Base-by-base conservation (phyloP, 2,888 invertebrate genomes). In the Drosophila monieri region DNA sequence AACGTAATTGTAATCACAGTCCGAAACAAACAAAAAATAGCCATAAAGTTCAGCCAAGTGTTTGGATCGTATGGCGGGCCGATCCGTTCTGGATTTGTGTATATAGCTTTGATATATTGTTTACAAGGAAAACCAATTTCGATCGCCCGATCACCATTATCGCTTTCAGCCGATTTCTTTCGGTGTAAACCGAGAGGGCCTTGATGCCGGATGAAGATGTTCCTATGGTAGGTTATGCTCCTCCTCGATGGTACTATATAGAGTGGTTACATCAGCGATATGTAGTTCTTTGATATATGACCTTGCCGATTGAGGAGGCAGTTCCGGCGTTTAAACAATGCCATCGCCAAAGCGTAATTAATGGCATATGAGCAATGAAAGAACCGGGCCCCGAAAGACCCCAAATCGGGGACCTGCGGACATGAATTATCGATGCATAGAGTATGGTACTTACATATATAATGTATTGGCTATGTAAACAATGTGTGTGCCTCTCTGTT, bases 391-490 rank as follows among this genome's bases (percentile, higher is more conserved):
- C n/a, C 44, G 35, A 44, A 23, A 23, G 27, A 43, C 43, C 43
- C 43, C 21, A 30, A 37, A 39, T 10, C 15, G 25, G 23, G 49
- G 49, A 58, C 44, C 44, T 59, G 54, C 51, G 56, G 47, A 27
- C 67, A 68, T 78, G 47, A 80, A 86, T 86, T 84, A 86, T 80
- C 62, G 77, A 86, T 84, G 80, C 65, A 21, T 12, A 21, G 10
- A 43, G 21, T 18, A 64, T 54, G 32, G 39, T 41, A 48, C 39
- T 25, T 49, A 48, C 25, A 21, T 18, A 39, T n/a, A 12, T 18
- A 18, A 18, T 18, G 2, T 18, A 2, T 18, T 18, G 25, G 9
- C n/a, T 27, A 25, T 47, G 27, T 14, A 43, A 43, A 43, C 21
- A 43, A 21, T 32, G 32, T 32, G 32, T 32, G 10, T 32, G 12